Evolutionary conservation across 2,113 vertebrate species (phyloP).

Genomic region (Pseudonaja textilis): DNA sequence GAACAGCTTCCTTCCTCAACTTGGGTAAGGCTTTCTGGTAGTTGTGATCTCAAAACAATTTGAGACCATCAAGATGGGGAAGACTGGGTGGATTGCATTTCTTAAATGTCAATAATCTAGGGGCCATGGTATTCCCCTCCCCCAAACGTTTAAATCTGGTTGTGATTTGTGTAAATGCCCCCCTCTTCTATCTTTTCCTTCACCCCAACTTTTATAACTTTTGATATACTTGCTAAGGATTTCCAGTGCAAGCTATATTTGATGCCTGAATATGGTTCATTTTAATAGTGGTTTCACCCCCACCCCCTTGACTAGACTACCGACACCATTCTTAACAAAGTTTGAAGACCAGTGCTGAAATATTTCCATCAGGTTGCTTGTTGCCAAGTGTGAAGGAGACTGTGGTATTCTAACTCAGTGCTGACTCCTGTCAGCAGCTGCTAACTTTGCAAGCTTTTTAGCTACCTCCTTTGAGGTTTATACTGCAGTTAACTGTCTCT

Average conservation of each 20-base stretch:
- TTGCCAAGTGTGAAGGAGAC: neutral
- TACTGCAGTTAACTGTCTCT: neutral
- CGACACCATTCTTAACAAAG: neutral
- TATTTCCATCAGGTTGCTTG: neutral
- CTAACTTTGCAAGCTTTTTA: neutral
- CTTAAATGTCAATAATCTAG: neutral
- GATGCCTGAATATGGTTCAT: neutral
- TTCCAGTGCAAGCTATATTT: neutral
- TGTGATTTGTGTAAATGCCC: neutral
- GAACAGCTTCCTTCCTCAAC: neutral
- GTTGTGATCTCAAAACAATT: neutral
- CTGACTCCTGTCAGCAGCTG: conserved; percentile 4
- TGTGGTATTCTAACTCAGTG: neutral
- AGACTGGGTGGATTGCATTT: neutral
- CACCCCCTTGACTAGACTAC: neutral
- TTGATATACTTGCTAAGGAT: neutral
- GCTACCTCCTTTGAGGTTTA: neutral
- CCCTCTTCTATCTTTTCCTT: no score
- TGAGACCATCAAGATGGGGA: neutral
- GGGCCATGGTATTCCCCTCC: neutral
- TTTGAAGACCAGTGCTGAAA: neutral
- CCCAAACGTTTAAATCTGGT: neutral
- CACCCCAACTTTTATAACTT: neutral
- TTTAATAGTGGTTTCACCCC: neutral
- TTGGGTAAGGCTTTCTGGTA: neutral